These are phyloP conservation scores for Otus sunia DNA, from an alignment of 2,113 vertebrate genomes.

Conservation along the genomic window DNA sequence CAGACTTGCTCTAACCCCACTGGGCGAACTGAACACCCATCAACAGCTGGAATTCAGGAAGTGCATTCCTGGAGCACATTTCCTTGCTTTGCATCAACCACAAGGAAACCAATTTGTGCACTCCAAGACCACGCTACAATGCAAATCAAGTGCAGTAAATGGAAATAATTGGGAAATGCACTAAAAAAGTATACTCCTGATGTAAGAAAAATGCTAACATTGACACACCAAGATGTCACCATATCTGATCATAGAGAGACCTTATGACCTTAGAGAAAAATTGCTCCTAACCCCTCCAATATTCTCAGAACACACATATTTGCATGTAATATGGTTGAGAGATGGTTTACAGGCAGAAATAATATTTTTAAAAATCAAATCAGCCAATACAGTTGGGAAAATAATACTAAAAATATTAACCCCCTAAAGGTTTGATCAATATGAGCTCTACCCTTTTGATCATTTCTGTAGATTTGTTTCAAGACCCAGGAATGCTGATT, in stretches of 20 bases:
- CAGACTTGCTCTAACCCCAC: not conserved
- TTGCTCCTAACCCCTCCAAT: not conserved
- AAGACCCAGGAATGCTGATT: not conserved
- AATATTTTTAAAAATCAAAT: not conserved
- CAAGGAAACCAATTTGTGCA: fast-evolving
- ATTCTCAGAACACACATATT: not conserved
- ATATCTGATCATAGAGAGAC: not conserved
- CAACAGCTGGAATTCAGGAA: not conserved
- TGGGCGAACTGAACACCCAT: fast-evolving
- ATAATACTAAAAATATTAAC: not conserved
- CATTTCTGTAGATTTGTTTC: not conserved
- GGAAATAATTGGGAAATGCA: not conserved
- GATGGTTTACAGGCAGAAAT: not conserved
- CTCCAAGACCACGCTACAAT: not conserved
- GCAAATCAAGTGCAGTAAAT: not conserved
- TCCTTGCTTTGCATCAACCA: not conserved
- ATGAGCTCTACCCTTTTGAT: not conserved
- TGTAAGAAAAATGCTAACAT: not conserved
- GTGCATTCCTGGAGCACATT: not conserved
- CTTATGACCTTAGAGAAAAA: not conserved
- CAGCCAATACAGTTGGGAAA: not conserved
- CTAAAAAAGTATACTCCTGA: not conserved
- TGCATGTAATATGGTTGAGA: not conserved
- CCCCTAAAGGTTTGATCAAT: not conserved
- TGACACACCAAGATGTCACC: not conserved